Conservation (phyloP, 2,797 vertebrate species). For the Anabacerthia variegaticeps region DNA sequence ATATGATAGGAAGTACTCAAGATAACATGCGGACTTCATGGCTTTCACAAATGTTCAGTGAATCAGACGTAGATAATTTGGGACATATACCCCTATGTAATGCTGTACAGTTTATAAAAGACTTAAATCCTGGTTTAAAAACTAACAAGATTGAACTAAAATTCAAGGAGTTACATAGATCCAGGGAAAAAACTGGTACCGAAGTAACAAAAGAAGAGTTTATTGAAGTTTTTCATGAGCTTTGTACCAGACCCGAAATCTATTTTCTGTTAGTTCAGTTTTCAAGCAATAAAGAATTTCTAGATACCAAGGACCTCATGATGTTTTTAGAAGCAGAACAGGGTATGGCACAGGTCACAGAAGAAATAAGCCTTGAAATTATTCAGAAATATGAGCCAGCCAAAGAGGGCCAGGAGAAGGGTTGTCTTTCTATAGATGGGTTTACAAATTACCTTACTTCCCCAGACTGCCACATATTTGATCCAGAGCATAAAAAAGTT, state of each 20-base stretch:
- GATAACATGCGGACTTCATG: conserved; percentile 95
- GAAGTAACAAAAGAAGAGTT: conserved; percentile 93
- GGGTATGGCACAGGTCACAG: conserved; percentile 94
- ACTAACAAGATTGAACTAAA: conserved; percentile 95
- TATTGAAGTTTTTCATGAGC: conserved; percentile 96
- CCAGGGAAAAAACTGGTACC: conserved; percentile 86
- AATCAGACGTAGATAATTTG: conserved; percentile 82
- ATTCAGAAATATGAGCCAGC: conserved; percentile 95
- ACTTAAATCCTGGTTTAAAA: conserved; percentile 93
- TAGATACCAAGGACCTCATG: conserved; percentile 97
- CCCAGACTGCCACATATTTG: conserved; percentile 95
- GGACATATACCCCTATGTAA: conserved; percentile 85
- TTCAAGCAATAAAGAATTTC: conserved; percentile 98
- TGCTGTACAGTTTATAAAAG: conserved; percentile 91
- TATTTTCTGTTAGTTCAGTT: conserved; percentile 99
- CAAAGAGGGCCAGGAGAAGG: conserved; percentile 90
- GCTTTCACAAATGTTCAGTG: conserved; percentile 91
- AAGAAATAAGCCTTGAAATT: conserved; percentile 93
- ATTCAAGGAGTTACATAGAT: conserved; percentile 96
- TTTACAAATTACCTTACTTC: conserved; percentile 98
- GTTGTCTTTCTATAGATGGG: conserved; percentile 95
- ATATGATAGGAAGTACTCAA: conserved; percentile 95
- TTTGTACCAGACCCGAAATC: conserved; percentile 97
- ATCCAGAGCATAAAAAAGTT: conserved; percentile 94
- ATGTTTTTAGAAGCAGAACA: conserved; percentile 99